These are phyloP conservation scores for Cartodere bifasciata DNA, from an alignment of 2,888 invertebrate genomes.

Conservation along the genomic window DNA sequence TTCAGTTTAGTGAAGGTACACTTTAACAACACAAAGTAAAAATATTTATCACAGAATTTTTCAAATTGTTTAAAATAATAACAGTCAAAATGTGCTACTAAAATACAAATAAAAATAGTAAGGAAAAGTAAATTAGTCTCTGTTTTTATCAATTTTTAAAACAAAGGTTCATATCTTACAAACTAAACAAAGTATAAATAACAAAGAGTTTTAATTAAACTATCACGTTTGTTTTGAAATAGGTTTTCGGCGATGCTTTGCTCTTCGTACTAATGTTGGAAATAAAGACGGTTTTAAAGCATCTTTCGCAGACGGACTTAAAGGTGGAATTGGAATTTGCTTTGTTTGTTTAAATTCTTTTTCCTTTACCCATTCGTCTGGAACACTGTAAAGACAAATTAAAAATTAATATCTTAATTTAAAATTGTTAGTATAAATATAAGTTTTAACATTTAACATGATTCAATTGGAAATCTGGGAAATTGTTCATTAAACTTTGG, in stretches of 20 bases:
- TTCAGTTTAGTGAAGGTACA: too few relatives aligned
- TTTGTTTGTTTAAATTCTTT: conserved; percentile 52
- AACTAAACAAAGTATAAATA: conserved; percentile 18
- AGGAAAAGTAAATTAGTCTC: too few relatives aligned
- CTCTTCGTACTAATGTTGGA: conserved; percentile 25
- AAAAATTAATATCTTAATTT: too few relatives aligned
- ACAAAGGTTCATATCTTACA: conserved; percentile 22
- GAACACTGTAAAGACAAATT: conserved; percentile 51
- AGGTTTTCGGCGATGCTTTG: conserved; percentile 33
- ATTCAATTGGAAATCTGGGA: too few relatives aligned
- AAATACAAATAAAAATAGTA: too few relatives aligned
- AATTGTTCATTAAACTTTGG: too few relatives aligned
- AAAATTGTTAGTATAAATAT: too few relatives aligned
- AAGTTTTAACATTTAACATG: too few relatives aligned
- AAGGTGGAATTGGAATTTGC: conserved; percentile 42
- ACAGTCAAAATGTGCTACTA: too few relatives aligned
- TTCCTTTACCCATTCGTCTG: conserved; percentile 78
- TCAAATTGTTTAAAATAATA: too few relatives aligned
- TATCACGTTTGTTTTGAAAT: conserved; percentile 25
- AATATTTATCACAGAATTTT: too few relatives aligned
- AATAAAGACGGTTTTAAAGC: conserved; percentile 41
- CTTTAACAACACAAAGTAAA: too few relatives aligned
- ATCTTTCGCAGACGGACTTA: conserved; percentile 40
- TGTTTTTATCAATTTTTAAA: conserved; percentile 6
- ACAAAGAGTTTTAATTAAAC: conserved; percentile 19